These are phyloP conservation scores for Pyrocephalus nanus DNA, from an alignment of 2,797 vertebrate species.

Conservation along the genomic window DNA sequence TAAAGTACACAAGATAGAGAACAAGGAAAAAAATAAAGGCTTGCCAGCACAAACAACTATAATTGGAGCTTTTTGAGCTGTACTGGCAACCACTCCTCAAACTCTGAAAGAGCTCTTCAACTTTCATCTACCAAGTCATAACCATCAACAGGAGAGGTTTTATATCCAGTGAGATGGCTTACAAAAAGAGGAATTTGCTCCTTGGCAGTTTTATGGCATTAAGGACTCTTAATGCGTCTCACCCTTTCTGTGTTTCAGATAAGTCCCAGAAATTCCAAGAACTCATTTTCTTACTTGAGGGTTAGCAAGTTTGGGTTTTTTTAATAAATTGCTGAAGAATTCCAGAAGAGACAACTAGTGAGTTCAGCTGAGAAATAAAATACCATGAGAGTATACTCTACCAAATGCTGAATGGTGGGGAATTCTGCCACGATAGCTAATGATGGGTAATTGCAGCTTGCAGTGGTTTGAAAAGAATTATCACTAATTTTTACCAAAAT, in stretches of 20 bases:
- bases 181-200: neutral
- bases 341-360: neutral
- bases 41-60: neutral
- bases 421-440: neutral
- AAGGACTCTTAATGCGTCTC: neutral
- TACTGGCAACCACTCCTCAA: neutral
- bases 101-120: neutral
- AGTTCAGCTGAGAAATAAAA: neutral
- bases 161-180: neutral
- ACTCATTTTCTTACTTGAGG: neutral
- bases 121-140: neutral
- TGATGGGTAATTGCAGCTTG: neutral
- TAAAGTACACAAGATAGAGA: neutral
- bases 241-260: neutral
- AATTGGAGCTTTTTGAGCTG: neutral
- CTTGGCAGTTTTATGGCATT: neutral
- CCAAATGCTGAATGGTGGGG: neutral
- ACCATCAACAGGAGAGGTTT: neutral
- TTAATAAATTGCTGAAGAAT: neutral
- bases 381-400: neutral
- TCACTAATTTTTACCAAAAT: neutral
- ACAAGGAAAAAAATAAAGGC: neutral
- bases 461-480: neutral
- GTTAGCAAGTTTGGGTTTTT: neutral
- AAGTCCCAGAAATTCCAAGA: neutral